phyloP scores from a whole-genome alignment of 37 sponge, comb jelly and placozoan species.

The Halichondria panicea region DNA sequence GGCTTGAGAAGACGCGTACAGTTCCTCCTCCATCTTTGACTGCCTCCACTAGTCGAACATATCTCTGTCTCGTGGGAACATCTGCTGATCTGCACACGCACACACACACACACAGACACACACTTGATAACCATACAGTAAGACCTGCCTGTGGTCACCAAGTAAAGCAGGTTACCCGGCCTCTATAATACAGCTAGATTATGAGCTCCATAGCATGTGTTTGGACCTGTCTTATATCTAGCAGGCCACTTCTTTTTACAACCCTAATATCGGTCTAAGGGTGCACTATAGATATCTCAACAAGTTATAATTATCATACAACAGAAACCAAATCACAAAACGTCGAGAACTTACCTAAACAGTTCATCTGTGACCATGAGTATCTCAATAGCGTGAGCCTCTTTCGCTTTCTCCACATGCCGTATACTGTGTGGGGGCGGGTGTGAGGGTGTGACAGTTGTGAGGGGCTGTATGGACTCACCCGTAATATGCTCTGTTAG shows the following conservation, averaged over 20 bases:
- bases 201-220: no score
- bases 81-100: conserved; percentile 86
- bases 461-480: conserved; percentile 8
- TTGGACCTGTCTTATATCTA: no score
- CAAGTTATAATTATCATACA: no score
- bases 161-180: no score
- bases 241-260: no score
- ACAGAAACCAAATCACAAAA: no score
- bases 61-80: conserved; percentile 74
- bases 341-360: conserved; percentile 83
- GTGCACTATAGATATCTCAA: no score
- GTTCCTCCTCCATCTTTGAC: conserved; percentile 86
- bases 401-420: conserved; percentile 79
- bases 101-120: not conserved
- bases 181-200: no score
- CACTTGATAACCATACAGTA: not conserved
- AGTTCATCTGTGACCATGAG: conserved; percentile 93
- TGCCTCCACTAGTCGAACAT: conserved; percentile 89
- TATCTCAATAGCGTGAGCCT: conserved; percentile 83
- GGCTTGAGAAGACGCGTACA: conserved; percentile 91
- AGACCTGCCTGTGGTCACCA: not conserved
- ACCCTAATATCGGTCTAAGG: no score
- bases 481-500: conserved; percentile 93
- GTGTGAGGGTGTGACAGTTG: not conserved
- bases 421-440: conserved; percentile 23